Evolutionary conservation across 2,113 vertebrate genomes (phyloP).

Genomic region (Enhydra lutris): DNA sequence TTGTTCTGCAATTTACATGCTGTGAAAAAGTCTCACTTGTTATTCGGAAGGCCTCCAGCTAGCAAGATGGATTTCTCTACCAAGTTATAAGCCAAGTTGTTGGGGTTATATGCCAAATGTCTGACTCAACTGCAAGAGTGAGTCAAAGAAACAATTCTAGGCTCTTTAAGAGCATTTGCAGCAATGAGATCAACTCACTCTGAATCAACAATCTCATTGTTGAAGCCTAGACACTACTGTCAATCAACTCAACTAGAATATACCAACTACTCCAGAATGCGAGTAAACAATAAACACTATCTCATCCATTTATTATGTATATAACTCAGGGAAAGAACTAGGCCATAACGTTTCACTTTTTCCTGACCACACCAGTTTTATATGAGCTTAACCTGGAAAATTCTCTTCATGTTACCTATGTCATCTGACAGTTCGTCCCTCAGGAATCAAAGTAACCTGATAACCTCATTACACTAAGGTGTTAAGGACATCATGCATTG

Average conservation of each 20-base stretch:
- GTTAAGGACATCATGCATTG: background rate
- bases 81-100: background rate
- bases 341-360: background rate
- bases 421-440: background rate
- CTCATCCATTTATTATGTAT: background rate
- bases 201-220: background rate
- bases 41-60: background rate
- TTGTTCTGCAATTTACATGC: background rate
- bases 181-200: background rate
- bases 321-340: background rate
- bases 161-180: background rate
- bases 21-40: background rate
- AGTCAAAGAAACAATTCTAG: background rate
- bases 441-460: background rate
- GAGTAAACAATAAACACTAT: background rate
- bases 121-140: background rate
- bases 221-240: background rate
- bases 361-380: background rate
- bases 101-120: background rate
- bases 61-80: background rate
- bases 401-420: background rate
- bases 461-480: background rate
- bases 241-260: background rate
- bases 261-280: background rate
- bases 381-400: constrained; percentile 15